Evolutionary conservation across 2,113 vertebrate genomes (phyloP), one percentile per base, ranked within the genome.

Genomic region (Cranoglanis bouderius): DNA sequence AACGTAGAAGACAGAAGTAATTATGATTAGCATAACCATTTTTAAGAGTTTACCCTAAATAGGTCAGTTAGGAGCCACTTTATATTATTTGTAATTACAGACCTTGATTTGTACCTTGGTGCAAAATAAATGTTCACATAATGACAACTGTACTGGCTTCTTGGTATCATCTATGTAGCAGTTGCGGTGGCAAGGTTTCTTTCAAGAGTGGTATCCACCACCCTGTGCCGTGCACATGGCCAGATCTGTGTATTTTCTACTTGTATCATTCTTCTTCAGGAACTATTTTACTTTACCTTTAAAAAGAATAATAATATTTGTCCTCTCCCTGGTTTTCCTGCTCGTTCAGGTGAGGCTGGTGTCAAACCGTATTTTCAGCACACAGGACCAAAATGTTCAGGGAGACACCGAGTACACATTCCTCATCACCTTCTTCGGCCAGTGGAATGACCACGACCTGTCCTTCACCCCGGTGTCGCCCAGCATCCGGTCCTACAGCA

Each of bases 391-490:
- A 2, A 93, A 89, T 35, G 91, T 98, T 53, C 94, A 61, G 3
- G 91, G 35, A 6, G 98, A 99, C 93, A 87, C 38, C 0, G 29
- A 94, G 0, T 94, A 93, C 24, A 92, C 95, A 0, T 95, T 96
- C 90, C 89, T 98, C 89, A 96, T 98, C 92, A 96, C 97, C 92
- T 93, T 97, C 85, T 99, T 96, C 90, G 98, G 97, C 0, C 98
- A 99, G 92, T 97, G 98, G 89, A 92, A 97, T 0, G 98, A 97
- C 92, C 98, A 99, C 0, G 97, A 99, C 82, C 84, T 98, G 35
- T 94, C 95, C 87, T 95, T 98, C 80, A 96, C 95, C 0, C 97
- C 97, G 0, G 92, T 95, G 43, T 96, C 96, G 0, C 96, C 96
- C 0, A 95, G 96, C 88, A 95, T 95, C 43, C 91, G 93, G 38